A percentile compares a stretch with the other conserved stretches of the same genome.
These are phyloP conservation scores for Etheostoma perlongum DNA, from an alignment of 2,797 vertebrate genomes.

Conservation along the genomic window DNA sequence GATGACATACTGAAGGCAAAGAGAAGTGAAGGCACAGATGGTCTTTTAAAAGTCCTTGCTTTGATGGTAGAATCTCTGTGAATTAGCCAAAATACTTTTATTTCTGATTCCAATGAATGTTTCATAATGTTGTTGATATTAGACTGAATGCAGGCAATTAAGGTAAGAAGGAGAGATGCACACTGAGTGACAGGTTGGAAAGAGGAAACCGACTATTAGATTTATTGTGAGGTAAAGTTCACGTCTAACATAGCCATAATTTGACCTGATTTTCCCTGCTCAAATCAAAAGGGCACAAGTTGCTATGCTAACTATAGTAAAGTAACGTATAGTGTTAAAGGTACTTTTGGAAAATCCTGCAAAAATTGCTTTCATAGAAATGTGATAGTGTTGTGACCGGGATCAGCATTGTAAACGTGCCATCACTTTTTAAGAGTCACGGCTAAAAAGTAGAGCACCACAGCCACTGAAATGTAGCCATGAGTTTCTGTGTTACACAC, in stretches of 20 bases:
- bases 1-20: slow-evolving; percentile 1
- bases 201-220: slow-evolving; percentile 40
- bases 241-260: slow-evolving; percentile 43
- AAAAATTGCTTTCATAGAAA: slow-evolving; percentile 18
- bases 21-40: slow-evolving; percentile 25
- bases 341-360: slow-evolving; percentile 31
- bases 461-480: slow-evolving; percentile 12
- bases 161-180: slow-evolving; percentile 11
- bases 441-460: slow-evolving; percentile 29
- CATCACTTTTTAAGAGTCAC: slow-evolving; percentile 14
- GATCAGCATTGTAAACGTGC: slow-evolving; percentile 13
- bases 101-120: slow-evolving; percentile 23
- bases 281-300: slow-evolving; percentile 61
- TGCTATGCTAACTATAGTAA: slow-evolving; percentile 75
- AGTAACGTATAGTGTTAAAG: background rate
- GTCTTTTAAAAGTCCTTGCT: slow-evolving; percentile 11
- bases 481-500: slow-evolving; percentile 4
- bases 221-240: slow-evolving; percentile 54
- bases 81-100: slow-evolving; percentile 35
- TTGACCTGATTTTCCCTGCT: slow-evolving; percentile 63
- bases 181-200: slow-evolving; percentile 5
- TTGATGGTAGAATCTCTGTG: slow-evolving; percentile 17
- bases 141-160: slow-evolving; percentile 22
- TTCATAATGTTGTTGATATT: slow-evolving; percentile 27
- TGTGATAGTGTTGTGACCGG: slow-evolving; percentile 2